Percentiles rank a stretch among this genome's conserved stretches.
Conservation (phyloP, 2,888 invertebrate species). For the Prosapia bicincta region DNA sequence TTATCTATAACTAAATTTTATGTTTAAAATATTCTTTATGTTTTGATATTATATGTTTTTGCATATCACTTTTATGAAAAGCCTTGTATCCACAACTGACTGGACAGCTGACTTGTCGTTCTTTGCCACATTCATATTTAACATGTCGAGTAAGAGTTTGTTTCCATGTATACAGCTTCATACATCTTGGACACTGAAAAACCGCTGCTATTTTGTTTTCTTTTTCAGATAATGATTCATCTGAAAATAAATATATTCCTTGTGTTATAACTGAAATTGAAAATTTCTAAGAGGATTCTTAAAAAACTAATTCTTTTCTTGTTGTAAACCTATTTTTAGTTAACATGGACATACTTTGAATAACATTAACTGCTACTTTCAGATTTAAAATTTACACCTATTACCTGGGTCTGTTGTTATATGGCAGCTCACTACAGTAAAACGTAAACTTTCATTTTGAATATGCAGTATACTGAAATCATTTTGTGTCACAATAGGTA, state of each 20-base stretch:
- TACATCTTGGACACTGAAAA: conserved; percentile 25
- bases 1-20: too few relatives aligned
- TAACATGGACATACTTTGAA: too few relatives aligned
- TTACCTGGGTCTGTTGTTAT: too few relatives aligned
- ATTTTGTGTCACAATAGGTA: too few relatives aligned
- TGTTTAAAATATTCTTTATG: conserved; percentile 13
- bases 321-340: too few relatives aligned
- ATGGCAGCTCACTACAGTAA: too few relatives aligned
- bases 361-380: too few relatives aligned
- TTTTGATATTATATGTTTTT: conserved; percentile 9
- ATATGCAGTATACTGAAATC: too few relatives aligned
- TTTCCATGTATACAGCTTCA: conserved; percentile 27
- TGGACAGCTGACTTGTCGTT: conserved; percentile 38
- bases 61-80: conserved; percentile 12
- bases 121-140: conserved; percentile 45
- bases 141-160: conserved; percentile 52
- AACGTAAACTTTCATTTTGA: too few relatives aligned
- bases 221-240: not conserved
- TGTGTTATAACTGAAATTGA: not conserved
- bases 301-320: too few relatives aligned
- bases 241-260: not conserved
- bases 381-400: too few relatives aligned
- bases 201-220: not conserved
- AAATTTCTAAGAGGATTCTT: too few relatives aligned
- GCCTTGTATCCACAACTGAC: conserved; percentile 7